Conservation (phyloP, 2,888 invertebrate species). For the Polydrusus cervinus region DNA sequence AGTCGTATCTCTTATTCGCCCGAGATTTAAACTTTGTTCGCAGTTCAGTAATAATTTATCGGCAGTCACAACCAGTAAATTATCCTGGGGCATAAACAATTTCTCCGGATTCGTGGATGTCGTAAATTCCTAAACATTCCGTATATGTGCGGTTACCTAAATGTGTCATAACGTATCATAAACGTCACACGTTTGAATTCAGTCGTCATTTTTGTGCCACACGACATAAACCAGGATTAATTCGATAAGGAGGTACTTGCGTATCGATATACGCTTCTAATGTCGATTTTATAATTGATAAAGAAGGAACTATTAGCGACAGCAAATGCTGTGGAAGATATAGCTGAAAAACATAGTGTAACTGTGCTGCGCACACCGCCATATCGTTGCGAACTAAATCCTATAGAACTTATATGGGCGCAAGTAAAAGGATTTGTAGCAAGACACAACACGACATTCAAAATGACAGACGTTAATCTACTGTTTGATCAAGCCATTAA, state of each 20-base stretch:
- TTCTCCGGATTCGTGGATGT: not conserved
- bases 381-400: no score
- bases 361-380: no score
- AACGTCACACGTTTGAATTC: conserved; percentile 26
- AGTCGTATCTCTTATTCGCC: no score
- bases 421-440: no score
- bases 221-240: conserved; percentile 1
- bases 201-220: conserved; percentile 20
- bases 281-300: not conserved
- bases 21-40: not conserved
- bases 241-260: not conserved
- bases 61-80: not conserved
- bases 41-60: not conserved
- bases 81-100: not conserved
- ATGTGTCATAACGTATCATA: conserved; percentile 23
- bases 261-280: not conserved
- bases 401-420: no score
- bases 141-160: conserved; percentile 22
- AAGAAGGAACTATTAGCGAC: no score
- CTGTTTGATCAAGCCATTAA: no score
- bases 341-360: no score
- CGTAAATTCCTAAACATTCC: conserved; percentile 13
- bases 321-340: no score
- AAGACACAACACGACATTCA: no score
- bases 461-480: no score